A percentile compares a stretch with the other conserved stretches of the same genome.
Conservation (phyloP, 2,797 vertebrate genomes). For the Paramormyrops hopkinsi region DNA sequence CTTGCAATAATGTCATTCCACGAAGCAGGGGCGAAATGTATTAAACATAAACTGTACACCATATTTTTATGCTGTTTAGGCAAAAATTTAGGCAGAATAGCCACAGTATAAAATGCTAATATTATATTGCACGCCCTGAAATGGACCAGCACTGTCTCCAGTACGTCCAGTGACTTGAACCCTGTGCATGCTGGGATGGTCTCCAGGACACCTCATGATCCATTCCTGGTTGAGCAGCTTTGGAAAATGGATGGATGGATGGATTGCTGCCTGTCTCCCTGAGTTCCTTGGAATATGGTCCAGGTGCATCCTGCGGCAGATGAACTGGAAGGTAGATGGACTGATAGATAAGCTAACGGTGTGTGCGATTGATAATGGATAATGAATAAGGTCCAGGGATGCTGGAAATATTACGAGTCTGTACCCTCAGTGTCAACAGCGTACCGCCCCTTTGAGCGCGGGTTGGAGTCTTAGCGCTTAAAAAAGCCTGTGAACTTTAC, state of each 20-base stretch:
- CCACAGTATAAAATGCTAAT: not conserved
- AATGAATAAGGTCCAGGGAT: not conserved
- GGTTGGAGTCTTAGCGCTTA: conserved; percentile 39
- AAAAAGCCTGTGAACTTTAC: conserved; percentile 30
- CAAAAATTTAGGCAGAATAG: not conserved
- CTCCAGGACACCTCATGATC: not conserved
- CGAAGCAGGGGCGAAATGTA: not conserved
- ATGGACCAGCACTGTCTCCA: not conserved
- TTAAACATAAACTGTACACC: not conserved
- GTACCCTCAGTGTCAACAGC: conserved; percentile 20
- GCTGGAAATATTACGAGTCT: not conserved
- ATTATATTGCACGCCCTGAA: not conserved
- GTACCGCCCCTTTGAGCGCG: conserved; percentile 38
- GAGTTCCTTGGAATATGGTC: not conserved
- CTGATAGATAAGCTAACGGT: not conserved
- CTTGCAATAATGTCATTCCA: not conserved
- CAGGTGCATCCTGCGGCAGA: not conserved
- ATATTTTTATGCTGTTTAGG: not conserved
- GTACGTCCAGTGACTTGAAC: not conserved
- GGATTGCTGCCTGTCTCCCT: not conserved
- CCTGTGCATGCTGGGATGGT: not conserved
- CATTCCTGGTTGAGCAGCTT: not conserved
- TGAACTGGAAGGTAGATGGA: not conserved
- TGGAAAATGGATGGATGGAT: not conserved
- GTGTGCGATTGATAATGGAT: not conserved